A percentile compares a stretch with the other conserved stretches of the same genome.
Conservation (phyloP, 2,113 vertebrate species). For the Procavia capensis region DNA sequence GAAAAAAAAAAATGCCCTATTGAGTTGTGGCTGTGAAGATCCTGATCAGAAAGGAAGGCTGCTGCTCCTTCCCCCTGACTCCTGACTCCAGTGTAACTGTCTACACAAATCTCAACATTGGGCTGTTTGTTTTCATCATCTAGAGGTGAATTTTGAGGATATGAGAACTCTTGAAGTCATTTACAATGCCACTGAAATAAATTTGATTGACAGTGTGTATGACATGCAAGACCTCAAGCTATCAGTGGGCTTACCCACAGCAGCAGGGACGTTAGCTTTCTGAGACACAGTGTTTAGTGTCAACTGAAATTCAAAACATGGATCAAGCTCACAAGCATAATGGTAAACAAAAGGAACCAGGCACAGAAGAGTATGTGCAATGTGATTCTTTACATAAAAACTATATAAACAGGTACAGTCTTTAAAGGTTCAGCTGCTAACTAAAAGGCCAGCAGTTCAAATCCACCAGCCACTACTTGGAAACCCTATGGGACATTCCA, state of each 20-base stretch:
- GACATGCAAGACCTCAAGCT: not conserved
- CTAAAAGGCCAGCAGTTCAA: too few species aligned
- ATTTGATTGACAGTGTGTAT: not conserved
- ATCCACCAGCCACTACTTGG: too few species aligned
- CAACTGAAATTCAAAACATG: not conserved
- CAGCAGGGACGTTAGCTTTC: not conserved
- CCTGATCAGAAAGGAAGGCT: not conserved
- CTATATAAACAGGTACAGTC: not conserved
- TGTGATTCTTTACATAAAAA: slow-evolving; percentile 24
- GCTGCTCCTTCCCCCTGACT: not conserved
- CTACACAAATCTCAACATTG: not conserved
- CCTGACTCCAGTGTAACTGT: not conserved
- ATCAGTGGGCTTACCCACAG: not conserved
- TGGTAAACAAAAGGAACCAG: not conserved
- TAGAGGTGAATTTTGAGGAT: not conserved
- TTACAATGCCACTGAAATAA: not conserved
- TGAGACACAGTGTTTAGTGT: not conserved
- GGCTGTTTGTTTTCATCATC: slow-evolving; percentile 17
- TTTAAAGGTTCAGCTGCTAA: too few species aligned
- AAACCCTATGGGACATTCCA: too few species aligned
- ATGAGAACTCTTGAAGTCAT: not conserved
- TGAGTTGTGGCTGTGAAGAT: not conserved
- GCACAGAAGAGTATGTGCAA: not conserved
- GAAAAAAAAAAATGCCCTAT: not conserved
- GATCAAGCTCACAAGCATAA: not conserved